phyloP scores from a whole-genome alignment of 2,113 vertebrate genomes.

The Pedetes capensis region DNA sequence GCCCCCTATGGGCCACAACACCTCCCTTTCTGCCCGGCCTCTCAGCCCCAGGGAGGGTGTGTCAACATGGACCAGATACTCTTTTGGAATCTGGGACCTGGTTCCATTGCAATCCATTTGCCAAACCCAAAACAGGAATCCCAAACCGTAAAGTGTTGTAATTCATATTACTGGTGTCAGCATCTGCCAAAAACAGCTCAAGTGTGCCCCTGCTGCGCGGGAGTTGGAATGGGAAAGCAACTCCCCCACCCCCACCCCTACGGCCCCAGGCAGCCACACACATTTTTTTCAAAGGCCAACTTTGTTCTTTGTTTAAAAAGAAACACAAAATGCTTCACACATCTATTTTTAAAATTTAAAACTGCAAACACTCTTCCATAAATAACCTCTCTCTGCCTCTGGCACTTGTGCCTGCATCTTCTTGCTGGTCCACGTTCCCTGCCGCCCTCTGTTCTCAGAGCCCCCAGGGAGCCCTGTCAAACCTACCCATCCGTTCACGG shows the following conservation, averaged over 20 bases:
- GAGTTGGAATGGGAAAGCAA: neutral
- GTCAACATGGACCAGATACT: rapidly evolving
- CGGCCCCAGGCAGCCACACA: neutral
- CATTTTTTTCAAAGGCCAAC: neutral
- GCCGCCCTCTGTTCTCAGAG: neutral
- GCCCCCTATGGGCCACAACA: rapidly evolving
- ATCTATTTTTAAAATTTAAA: conserved; percentile 40
- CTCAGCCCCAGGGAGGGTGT: neutral
- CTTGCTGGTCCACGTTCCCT: neutral
- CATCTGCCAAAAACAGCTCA: neutral
- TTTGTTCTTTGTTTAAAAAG: neutral
- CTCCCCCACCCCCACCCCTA: neutral
- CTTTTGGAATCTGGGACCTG: neutral
- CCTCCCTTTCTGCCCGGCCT: neutral
- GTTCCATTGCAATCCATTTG: neutral
- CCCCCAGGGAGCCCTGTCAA: neutral
- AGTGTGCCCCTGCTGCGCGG: rapidly evolving
- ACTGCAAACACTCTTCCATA: neutral
- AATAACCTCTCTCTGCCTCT: neutral
- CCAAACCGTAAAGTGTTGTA: neutral
- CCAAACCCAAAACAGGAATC: neutral
- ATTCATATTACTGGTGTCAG: neutral
- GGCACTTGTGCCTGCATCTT: neutral
- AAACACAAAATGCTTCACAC: neutral
- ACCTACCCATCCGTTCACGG: rapidly evolving